Base-by-base conservation (phyloP, 2,113 vertebrate species). In the Rattus rattus region DNA sequence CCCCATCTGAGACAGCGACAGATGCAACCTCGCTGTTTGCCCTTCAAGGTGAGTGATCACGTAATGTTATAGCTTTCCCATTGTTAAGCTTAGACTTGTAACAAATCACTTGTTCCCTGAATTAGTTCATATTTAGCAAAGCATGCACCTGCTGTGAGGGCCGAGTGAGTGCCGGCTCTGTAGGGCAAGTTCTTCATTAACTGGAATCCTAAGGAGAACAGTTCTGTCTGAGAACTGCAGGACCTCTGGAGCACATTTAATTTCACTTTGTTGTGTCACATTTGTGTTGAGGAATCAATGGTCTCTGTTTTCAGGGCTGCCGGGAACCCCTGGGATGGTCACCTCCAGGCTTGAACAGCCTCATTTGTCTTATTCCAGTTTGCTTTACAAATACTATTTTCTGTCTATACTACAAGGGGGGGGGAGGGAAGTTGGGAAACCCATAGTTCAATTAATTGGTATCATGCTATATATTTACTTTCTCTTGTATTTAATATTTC, bases 1-100 rank as follows among this genome's bases (percentile, higher is more conserved):
- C 99, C 26, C 99, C 99, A 1, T 99, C 99, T 39, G 99, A 99
- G 98, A 99, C 99, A 96, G 99, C 99, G 85, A 99, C 99, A 11
- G 99, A 99, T 94, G 99, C 99, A 81, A 99, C 99, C 97, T 99
- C 99, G 65, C 99, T 99, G 49, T 99, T 99, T 94, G 99, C 99
- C 95, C 97, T 99, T 5, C 99, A 99, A 99, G 99, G 99, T 99
- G 93, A 97, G 96, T 92, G 36, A 84, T n/a, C 73, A 14, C 24
- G 47, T 89, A 77, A n/a, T 76, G 70, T 88, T 96, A 52, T 26
- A 88, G 12, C 52, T 86, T 95, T 75, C 17, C 3, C 73, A 7
- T 96, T 86, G 88, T 24, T 83, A 24, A 91, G 26, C 39, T 91
- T 95, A 84, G 87, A n/a, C 22, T 91, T 36, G 22, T 67, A 49